Conservation (phyloP, 1,140 invertebrate genomes). For the Drosophila melanica region DNA sequence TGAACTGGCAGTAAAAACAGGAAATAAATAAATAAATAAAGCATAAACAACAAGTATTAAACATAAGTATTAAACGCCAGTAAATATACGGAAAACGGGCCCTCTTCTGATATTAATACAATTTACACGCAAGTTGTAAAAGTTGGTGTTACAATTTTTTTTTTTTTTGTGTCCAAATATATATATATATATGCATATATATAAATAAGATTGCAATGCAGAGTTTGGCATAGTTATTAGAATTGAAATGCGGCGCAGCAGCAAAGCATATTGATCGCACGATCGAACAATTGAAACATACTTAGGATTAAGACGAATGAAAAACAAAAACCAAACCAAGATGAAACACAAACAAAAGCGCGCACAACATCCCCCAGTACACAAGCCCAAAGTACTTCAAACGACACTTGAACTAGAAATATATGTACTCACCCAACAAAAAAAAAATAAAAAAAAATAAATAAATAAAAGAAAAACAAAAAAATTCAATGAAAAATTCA, state of each 20-base stretch:
- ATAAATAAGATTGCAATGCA: conserved; percentile 33
- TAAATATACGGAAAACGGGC: conserved; percentile 33
- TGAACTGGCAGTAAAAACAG: conserved; percentile 8
- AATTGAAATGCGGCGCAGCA: conserved; percentile 2
- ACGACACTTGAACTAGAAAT: conserved; percentile 63
- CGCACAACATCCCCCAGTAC: conserved; percentile 14
- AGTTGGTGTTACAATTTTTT: conserved; percentile 52
- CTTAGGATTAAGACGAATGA: conserved; percentile 61
- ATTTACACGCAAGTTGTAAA: conserved; percentile 34
- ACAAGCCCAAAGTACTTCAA: conserved; percentile 30
- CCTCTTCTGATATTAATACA: conserved; percentile 23
- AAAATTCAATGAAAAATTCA: background rate
- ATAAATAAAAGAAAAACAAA: background rate
- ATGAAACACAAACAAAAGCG: conserved; percentile 1
- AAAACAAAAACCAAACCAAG: conserved; percentile 16
- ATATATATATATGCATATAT: background rate
- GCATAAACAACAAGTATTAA: conserved; percentile 31
- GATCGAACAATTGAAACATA: conserved; percentile 34
- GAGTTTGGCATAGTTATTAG: conserved; percentile 33
- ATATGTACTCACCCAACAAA: conserved; percentile 37
- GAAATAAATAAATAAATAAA: background rate
- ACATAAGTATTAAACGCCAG: conserved; percentile 21
- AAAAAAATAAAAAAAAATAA: background rate
- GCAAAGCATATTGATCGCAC: conserved; percentile 14
- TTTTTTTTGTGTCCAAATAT: conserved; percentile 60